Base-by-base conservation (phyloP, 2,797 vertebrate species). In the Thripadectes ignobilis region DNA sequence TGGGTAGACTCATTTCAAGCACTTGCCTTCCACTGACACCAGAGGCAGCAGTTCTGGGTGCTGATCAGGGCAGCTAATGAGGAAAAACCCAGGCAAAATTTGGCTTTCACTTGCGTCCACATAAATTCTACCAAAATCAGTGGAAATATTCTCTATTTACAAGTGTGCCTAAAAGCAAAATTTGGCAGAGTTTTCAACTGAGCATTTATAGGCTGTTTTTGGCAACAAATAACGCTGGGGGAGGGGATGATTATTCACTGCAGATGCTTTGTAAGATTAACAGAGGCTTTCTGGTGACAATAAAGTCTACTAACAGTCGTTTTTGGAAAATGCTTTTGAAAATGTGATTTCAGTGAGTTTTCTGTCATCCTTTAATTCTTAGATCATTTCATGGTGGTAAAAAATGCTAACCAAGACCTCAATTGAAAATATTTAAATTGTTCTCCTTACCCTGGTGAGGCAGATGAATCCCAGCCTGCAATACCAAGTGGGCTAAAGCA, bases 211-310 rank as follows among this genome's bases (percentile, higher is more conserved):
- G 96, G 92, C 96, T 94, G 94, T 90, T 95, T 96, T 92, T 97
- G 95, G 96, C 94, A 92, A 93, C 94, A 96, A 96, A 93, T 85
- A 85, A 74, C 61, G 69, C 68, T 55, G 96, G 95, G 93, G 96
- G 96, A 97, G 68, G 96, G 92, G 93, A 92, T 87, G 81, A 95
- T 94, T 95, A 97, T 97, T 95, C 94, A 87, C 91, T 95, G 92
- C 96, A 97, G 96, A 97, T 97, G 96, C 93, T 96, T 92, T 80
- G 65, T 87, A 79, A 95, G 93, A 95, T 97, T 96, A 96, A 93
- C 75, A 94, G 93, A 96, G 93, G 86, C 88, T 91, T 96, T 95
- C 94, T 95, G 88, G 92, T 96, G 95, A 93, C 96, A 96, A 59
- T 89, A 87, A 95, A 91, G 58, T 82, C 88, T 93, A 87, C 36